Evolutionary conservation across 2,113 vertebrate genomes (phyloP).

Genomic region (Rhynchopsitta pachyrhyncha): DNA sequence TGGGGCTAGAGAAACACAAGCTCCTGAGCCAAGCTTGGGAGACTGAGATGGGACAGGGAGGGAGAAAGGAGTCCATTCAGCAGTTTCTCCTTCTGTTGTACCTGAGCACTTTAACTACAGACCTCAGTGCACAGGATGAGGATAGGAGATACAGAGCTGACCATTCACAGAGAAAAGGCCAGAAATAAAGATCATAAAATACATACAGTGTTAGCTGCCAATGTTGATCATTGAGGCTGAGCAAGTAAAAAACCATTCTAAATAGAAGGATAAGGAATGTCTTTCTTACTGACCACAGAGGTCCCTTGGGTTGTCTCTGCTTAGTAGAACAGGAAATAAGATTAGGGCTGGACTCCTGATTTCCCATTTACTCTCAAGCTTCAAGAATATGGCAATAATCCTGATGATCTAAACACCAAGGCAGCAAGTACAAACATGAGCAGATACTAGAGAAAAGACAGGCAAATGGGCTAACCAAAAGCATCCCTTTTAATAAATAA

Average conservation of each 20-base stretch:
- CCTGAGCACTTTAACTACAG: background rate
- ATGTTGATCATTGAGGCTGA: background rate
- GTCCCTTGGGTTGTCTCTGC: background rate
- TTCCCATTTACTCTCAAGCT: background rate
- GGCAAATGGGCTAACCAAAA: background rate
- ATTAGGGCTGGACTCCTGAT: background rate
- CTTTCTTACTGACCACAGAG: background rate
- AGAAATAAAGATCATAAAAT: background rate
- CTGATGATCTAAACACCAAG: background rate
- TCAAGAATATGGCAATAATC: background rate
- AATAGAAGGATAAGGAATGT: background rate
- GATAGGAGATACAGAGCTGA: background rate
- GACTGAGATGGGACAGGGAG: background rate
- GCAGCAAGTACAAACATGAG: background rate
- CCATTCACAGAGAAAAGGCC: background rate
- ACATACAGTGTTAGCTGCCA: background rate
- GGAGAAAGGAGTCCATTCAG: background rate
- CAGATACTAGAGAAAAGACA: background rate
- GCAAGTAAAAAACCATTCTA: background rate
- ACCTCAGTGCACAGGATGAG: background rate
- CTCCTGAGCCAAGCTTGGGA: background rate
- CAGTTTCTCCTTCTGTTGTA: background rate
- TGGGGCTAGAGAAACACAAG: background rate
- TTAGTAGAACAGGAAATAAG: background rate
- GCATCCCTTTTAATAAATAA: background rate